These are phyloP conservation scores for Bathybates hornii DNA, from an alignment of 2,113 vertebrate genomes.

Conservation along the genomic window DNA sequence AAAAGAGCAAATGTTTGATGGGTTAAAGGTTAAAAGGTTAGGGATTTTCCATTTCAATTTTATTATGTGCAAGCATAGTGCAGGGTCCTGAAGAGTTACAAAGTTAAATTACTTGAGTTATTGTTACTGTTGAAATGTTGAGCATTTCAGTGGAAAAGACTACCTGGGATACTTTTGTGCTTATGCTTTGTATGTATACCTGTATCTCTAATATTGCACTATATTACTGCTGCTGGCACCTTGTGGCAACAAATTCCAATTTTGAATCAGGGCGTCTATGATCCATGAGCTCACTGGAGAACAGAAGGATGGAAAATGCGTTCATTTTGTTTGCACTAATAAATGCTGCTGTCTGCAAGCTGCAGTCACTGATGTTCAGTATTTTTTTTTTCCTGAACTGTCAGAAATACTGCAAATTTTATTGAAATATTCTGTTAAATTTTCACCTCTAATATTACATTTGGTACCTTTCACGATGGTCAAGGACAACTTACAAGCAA, in stretches of 20 bases:
- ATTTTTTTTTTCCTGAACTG: accelerated
- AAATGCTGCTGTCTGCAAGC: not conserved
- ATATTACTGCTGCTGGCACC: not conserved
- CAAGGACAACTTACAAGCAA: not conserved
- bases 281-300: not conserved
- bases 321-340: not conserved
- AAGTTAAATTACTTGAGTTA: not conserved
- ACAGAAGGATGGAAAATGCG: accelerated
- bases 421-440: not conserved
- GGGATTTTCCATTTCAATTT: not conserved
- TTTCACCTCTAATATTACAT: not conserved
- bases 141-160: not conserved
- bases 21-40: not conserved
- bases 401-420: accelerated
- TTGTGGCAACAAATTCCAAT: not conserved
- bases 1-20: not conserved
- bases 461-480: accelerated
- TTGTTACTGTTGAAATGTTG: not conserved
- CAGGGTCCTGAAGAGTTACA: not conserved
- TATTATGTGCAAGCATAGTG: not conserved
- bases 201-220: not conserved
- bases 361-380: not conserved
- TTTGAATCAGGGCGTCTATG: not conserved
- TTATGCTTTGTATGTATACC: not conserved
- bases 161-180: not conserved